These are phyloP conservation scores for Coregonus clupeaformis DNA, from an alignment of 2,113 vertebrate genomes.

Conservation along the genomic window DNA sequence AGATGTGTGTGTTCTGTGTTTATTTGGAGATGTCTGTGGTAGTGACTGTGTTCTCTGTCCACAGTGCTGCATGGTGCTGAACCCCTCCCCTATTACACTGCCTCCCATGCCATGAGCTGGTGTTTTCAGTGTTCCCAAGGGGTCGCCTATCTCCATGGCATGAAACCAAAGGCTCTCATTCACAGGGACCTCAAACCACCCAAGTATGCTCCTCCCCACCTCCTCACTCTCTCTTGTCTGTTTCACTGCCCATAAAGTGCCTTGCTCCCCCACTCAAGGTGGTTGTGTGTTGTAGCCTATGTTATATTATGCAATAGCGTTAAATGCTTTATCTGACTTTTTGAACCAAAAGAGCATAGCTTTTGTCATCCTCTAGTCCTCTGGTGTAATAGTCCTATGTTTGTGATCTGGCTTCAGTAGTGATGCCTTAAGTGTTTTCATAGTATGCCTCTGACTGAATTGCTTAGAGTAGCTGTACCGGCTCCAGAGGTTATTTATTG, in stretches of 20 bases:
- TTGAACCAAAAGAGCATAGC: no score
- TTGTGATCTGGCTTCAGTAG: neutral
- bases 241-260: conserved; percentile 13
- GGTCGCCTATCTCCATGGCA: conserved; percentile 97
- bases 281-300: no score
- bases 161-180: conserved; percentile 99
- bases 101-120: conserved; percentile 99
- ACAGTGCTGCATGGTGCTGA: conserved; percentile 97
- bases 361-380: no score
- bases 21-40: conserved; percentile 1
- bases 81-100: conserved; percentile 95
- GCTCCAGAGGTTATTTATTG: conserved; percentile 40
- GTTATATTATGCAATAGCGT: neutral
- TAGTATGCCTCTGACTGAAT: neutral
- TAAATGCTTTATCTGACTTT: neutral
- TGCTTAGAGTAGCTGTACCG: neutral
- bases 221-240: conserved; percentile 18
- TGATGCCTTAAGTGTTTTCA: conserved; percentile 2
- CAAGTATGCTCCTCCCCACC: conserved; percentile 81
- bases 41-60: conserved; percentile 59
- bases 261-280: neutral
- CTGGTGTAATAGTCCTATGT: no score
- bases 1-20: conserved; percentile 22
- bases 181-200: conserved; percentile 99
- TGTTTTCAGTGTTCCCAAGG: conserved; percentile 98